Evolutionary conservation across 2,113 vertebrate genomes (phyloP).

Genomic region (western clawed frog (Xenopus tropicalis)): UCB_Xtro_10.0 CM004443.2:76029501-76030000

Average conservation of each 20-base stretch:
- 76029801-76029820: neutral
- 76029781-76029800: slow-evolving; percentile 19
- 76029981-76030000: slow-evolving; percentile 19
- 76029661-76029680: slow-evolving; percentile 14
- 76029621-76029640: slow-evolving; percentile 1
- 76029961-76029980: slow-evolving; percentile 8
- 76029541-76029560: no score
- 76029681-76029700: slow-evolving; percentile 17
- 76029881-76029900: slow-evolving; percentile 21
- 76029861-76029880: slow-evolving; percentile 22
- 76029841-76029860: slow-evolving; percentile 25
- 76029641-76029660: neutral
- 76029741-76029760: slow-evolving; percentile 14
- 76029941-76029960: slow-evolving; percentile 15
- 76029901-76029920: slow-evolving; percentile 17
- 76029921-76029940: slow-evolving; percentile 26
- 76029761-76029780: slow-evolving; percentile 22
- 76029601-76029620: no score
- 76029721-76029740: slow-evolving; percentile 1
- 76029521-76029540: no score
- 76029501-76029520: no score
- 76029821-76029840: neutral
- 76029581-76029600: no score
- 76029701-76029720: slow-evolving; percentile 14
- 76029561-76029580: no score